Evolutionary conservation across 2,113 vertebrate species (phyloP).

Genomic region (Lophochroa leadbeateri): DNA sequence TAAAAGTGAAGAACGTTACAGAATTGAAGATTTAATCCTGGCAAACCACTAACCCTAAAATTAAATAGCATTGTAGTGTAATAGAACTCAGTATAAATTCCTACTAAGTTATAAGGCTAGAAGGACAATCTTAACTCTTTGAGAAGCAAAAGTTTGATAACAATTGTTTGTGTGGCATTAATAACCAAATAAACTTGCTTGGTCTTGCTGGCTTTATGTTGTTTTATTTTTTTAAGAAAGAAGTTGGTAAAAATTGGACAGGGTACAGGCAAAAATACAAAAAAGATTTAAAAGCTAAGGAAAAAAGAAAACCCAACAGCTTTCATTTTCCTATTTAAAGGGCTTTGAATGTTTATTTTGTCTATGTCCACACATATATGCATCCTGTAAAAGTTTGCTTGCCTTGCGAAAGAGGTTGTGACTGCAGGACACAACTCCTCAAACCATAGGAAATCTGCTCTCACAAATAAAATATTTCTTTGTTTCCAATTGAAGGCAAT

Average conservation of each 20-base stretch:
- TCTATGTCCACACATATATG: background rate
- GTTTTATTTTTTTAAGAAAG: background rate
- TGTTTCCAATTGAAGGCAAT: background rate
- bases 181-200: background rate
- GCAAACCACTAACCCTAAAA: background rate
- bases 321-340: background rate
- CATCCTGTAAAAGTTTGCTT: background rate
- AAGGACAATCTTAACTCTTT: background rate
- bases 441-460: background rate
- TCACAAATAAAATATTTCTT: background rate
- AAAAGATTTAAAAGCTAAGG: background rate
- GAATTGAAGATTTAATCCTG: background rate
- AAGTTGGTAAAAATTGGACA: background rate
- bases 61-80: background rate
- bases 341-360: background rate
- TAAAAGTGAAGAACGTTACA: background rate
- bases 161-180: background rate
- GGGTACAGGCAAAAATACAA: background rate
- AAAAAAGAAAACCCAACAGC: background rate
- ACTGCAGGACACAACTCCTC: background rate
- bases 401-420: background rate
- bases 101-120: background rate
- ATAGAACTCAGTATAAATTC: background rate
- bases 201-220: background rate
- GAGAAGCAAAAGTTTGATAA: background rate